phyloP scores from a whole-genome alignment of 2,888 invertebrate genomes.

The Troides helena region DNA sequence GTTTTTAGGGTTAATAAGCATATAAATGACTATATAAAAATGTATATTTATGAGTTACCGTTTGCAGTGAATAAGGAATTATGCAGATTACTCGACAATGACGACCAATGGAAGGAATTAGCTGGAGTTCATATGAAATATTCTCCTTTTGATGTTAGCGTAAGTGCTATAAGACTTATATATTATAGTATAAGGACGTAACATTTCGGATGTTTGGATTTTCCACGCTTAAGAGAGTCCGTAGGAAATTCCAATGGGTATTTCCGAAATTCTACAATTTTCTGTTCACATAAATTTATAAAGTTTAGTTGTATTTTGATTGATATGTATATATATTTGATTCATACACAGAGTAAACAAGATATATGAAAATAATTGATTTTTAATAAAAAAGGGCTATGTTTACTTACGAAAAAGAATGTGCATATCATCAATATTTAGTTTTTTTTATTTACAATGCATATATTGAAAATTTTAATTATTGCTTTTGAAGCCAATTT shows the following conservation, averaged over 20 bases:
- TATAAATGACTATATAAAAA: slow-evolving; percentile 31
- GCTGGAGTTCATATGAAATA: slow-evolving; percentile 85
- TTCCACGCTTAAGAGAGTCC: slow-evolving; percentile 41
- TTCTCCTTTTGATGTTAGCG: slow-evolving; percentile 79
- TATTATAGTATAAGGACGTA: not conserved
- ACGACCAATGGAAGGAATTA: slow-evolving; percentile 89
- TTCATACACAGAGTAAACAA: too few relatives aligned
- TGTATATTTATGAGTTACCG: slow-evolving; percentile 86
- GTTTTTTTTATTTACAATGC: too few relatives aligned
- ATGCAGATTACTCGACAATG: slow-evolving; percentile 88
- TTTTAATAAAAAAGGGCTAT: too few relatives aligned
- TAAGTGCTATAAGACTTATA: slow-evolving; percentile 48
- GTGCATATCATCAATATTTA: too few relatives aligned
- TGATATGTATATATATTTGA: too few relatives aligned
- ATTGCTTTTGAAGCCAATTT: too few relatives aligned
- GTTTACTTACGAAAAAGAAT: too few relatives aligned
- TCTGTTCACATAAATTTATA: not conserved
- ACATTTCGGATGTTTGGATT: slow-evolving; percentile 41
- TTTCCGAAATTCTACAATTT: slow-evolving; percentile 28
- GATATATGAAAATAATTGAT: too few relatives aligned
- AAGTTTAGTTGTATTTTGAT: too few relatives aligned
- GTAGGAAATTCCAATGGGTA: slow-evolving; percentile 32
- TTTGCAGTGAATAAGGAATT: slow-evolving; percentile 84
- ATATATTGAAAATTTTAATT: too few relatives aligned
- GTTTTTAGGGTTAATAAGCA: not conserved